phyloP scores from a whole-genome alignment of 1,140 invertebrate species.

The Cheumatopsyche charites region DNA sequence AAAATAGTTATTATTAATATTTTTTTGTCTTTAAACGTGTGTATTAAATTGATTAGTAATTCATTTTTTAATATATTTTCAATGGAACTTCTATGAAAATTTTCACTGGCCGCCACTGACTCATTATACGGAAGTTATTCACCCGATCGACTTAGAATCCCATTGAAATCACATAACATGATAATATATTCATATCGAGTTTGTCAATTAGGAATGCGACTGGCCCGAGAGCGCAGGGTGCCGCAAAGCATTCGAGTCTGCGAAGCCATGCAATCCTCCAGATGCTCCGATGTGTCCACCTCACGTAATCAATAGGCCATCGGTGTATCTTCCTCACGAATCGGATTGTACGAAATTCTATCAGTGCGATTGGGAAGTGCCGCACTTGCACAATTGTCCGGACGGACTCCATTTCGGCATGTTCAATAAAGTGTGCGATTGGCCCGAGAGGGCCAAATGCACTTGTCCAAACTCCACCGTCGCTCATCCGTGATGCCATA shows the following conservation, averaged over 20 bases:
- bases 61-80: too few species aligned
- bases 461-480: too few species aligned
- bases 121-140: too few species aligned
- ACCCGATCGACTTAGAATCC: constrained; percentile 51
- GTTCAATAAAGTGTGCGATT: constrained; percentile 62
- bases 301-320: constrained; percentile 41
- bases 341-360: constrained; percentile 65
- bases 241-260: not conserved
- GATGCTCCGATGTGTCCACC: constrained; percentile 27
- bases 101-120: too few species aligned
- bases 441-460: constrained; percentile 59
- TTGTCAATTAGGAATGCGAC: constrained; percentile 51
- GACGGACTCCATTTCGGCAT: constrained; percentile 63
- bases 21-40: too few species aligned
- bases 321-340: constrained; percentile 59
- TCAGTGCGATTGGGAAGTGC: constrained; percentile 60
- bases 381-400: constrained; percentile 60
- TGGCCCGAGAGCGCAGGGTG: constrained; percentile 49
- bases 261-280: constrained; percentile 45
- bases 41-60: too few species aligned
- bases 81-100: too few species aligned
- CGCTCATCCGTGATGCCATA: too few species aligned
- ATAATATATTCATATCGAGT: not conserved
- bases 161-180: constrained; percentile 41
- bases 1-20: too few species aligned